phyloP scores from a whole-genome alignment of 2,797 vertebrate species.

The Sebastes reedi region DNA sequence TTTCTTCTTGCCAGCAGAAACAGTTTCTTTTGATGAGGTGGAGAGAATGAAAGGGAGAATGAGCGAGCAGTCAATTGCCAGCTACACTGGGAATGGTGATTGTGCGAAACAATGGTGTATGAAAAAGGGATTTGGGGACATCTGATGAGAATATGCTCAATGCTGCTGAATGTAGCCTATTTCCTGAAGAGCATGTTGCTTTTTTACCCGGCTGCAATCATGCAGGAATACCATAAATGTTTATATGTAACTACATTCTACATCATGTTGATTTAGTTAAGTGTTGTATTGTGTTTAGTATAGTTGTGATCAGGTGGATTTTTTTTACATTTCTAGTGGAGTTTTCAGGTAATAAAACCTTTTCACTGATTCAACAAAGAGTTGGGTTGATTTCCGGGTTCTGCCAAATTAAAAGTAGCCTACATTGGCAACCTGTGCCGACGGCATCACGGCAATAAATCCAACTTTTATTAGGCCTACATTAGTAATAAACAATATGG shows the following conservation, averaged over 20 bases:
- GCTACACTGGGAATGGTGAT: conserved; percentile 43
- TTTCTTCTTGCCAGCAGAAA: conserved; percentile 55
- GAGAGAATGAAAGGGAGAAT: conserved; percentile 48
- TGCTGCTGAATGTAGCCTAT: conserved; percentile 1
- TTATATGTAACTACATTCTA: not conserved
- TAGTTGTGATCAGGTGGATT: not conserved
- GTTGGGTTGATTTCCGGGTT: not conserved
- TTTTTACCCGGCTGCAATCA: not conserved
- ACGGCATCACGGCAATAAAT: not conserved
- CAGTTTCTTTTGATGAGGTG: conserved; percentile 58
- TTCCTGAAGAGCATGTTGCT: not conserved
- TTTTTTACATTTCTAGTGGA: not conserved
- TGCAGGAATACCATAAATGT: not conserved
- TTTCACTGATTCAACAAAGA: not conserved
- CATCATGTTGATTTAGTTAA: not conserved
- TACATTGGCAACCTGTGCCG: not conserved
- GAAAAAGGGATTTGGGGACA: conserved; percentile 37
- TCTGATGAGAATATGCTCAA: conserved; percentile 41
- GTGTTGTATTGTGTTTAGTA: too few species aligned
- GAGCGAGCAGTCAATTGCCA: conserved; percentile 46
- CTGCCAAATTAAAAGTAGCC: not conserved
- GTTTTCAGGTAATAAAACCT: not conserved
- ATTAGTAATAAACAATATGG: not conserved
- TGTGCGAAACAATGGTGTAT: conserved; percentile 50
- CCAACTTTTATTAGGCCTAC: not conserved